Percentiles rank a stretch among this genome's conserved stretches.
Evolutionary conservation across 2,797 vertebrate species (phyloP).

Genomic region (Gila robusta): DNA sequence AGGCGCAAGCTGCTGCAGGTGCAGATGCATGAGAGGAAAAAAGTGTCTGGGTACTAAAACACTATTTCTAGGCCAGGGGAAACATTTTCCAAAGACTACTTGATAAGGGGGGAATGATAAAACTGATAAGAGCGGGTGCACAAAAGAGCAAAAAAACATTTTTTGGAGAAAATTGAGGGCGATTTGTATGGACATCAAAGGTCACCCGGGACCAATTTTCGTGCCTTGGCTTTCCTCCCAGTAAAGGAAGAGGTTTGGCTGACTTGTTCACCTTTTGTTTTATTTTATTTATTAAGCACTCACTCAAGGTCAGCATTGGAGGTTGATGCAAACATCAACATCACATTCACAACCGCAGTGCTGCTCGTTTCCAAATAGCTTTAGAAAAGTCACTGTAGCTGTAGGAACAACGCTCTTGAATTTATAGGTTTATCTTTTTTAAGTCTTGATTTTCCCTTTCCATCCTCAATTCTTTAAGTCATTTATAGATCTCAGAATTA

Average conservation of each 20-base stretch:
- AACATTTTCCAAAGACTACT: constrained; percentile 47
- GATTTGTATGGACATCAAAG: constrained; percentile 58
- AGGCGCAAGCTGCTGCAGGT: constrained; percentile 46
- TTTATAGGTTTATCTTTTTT: background rate
- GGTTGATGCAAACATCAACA: background rate
- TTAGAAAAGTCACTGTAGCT: background rate
- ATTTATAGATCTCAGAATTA: background rate
- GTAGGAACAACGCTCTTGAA: background rate
- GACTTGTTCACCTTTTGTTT: constrained; percentile 35
- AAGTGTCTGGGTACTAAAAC: constrained; percentile 27
- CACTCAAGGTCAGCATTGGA: constrained; percentile 31
- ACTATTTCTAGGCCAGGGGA: constrained; percentile 25
- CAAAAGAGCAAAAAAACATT: background rate
- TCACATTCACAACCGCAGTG: constrained; percentile 27
- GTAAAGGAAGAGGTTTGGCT: constrained; percentile 40
- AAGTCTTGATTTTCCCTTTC: background rate
- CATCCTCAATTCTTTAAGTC: constrained; percentile 2
- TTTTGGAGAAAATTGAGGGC: constrained; percentile 46
- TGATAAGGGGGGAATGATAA: constrained; percentile 33
- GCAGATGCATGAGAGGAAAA: background rate
- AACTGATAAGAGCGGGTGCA: constrained; percentile 19
- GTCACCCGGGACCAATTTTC: constrained; percentile 40
- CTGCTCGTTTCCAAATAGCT: constrained; percentile 11
- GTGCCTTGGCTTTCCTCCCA: constrained; percentile 46
- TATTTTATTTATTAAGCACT: constrained; percentile 24